Evolutionary conservation across 2,888 invertebrate species (phyloP).

Genomic region (Amblyteles armatorius): DNA sequence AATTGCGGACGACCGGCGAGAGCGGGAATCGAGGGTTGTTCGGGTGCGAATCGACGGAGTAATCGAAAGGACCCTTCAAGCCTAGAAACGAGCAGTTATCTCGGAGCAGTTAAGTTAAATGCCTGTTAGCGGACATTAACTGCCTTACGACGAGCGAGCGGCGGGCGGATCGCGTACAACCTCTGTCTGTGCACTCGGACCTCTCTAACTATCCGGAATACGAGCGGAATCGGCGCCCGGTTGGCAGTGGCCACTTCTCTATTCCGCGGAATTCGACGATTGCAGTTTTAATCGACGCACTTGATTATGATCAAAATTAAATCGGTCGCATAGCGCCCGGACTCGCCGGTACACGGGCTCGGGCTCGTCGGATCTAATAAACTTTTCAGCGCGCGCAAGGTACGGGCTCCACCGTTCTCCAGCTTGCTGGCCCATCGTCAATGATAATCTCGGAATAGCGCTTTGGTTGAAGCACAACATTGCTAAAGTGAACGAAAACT

Average conservation of each 20-base stretch:
- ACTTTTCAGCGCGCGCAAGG: constrained; percentile 27
- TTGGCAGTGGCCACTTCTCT: constrained; percentile 23
- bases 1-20: constrained; percentile 74
- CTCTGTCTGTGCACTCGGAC: constrained; percentile 1
- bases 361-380: constrained; percentile 33
- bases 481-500: background rate
- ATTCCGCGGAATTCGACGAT: constrained; percentile 74
- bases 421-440: background rate
- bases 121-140: constrained; percentile 84
- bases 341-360: background rate
- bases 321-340: constrained; percentile 74
- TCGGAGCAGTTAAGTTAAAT: constrained; percentile 84
- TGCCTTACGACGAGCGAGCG: constrained; percentile 65
- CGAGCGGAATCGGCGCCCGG: background rate
- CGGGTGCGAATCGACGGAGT: constrained; percentile 71
- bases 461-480: background rate
- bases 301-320: constrained; percentile 84
- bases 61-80: constrained; percentile 84
- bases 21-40: constrained; percentile 47
- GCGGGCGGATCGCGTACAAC: constrained; percentile 68
- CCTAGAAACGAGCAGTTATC: constrained; percentile 84
- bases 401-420: constrained; percentile 7
- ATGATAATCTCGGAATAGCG: constrained; percentile 1
- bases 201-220: background rate
- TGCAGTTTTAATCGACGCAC: constrained; percentile 83